Evolutionary conservation across 2,888 invertebrate genomes (phyloP).

Genomic region (Mayetiola destructor): DNA sequence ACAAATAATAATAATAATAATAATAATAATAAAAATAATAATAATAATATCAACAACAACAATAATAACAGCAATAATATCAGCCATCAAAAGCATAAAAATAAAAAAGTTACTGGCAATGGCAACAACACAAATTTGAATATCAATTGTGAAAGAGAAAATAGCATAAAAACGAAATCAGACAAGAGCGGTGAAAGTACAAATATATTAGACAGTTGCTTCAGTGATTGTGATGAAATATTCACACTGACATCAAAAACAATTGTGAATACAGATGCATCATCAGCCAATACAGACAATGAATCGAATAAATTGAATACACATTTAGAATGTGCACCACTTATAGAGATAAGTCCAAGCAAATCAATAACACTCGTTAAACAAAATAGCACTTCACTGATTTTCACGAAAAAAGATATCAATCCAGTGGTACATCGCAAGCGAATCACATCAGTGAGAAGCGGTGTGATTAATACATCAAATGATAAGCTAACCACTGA

Average conservation of each 20-base stretch:
- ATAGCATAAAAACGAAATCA: no score
- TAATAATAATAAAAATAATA: no score
- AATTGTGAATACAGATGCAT: no score
- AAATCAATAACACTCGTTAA: slow-evolving; percentile 20
- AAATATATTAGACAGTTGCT: not conserved
- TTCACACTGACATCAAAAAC: not conserved
- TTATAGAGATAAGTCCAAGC: not conserved
- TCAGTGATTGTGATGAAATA: not conserved
- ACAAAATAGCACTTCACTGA: slow-evolving; percentile 33
- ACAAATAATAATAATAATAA: no score
- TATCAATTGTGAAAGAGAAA: no score
- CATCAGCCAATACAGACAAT: not conserved
- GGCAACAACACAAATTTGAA: no score
- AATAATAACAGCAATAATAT: no score
- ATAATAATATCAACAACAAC: no score
- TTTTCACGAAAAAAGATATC: slow-evolving; percentile 32
- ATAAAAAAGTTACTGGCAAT: no score
- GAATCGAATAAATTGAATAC: not conserved
- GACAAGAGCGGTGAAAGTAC: no score
- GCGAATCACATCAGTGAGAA: slow-evolving; percentile 25
- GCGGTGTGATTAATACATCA: not conserved
- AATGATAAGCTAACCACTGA: no score
- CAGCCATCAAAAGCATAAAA: no score
- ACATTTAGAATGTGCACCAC: slow-evolving; percentile 7
- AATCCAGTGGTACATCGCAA: slow-evolving; percentile 14